Evolutionary conservation across 2,113 vertebrate species (phyloP), one percentile per base, ranked within the genome.

Genomic region (Propithecus coquereli): DNA sequence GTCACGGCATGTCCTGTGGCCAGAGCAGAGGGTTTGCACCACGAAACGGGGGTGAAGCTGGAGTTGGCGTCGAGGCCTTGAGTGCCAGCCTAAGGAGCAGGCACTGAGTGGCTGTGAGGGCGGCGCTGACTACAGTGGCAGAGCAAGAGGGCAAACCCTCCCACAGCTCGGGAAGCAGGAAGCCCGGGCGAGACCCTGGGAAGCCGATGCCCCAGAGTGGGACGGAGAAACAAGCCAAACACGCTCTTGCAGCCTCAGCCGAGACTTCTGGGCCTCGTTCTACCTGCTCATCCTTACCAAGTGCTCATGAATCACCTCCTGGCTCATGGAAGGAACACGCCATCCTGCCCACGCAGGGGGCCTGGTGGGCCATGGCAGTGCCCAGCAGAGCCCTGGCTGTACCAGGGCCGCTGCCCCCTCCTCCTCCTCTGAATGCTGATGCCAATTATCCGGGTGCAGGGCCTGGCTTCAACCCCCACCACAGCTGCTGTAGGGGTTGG

Each of bases 401-500:
- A 4, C 25, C 25, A 1, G 52, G 45, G 65, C 71, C 18, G 2
- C 13, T 45, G 8, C 2, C 30, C 43, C 23, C 73, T 32, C 63
- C 13, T 8, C 30, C n/a, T 32, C 18, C 30, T 50, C 61, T 8
- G 6, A 54, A 25, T 0, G 0, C 63, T 81, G 57, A 43, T 12
- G 43, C 40, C 2, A 4, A 14, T n/a, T 73, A 17, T 57, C 11
- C 11, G 50, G 22, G 12, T 2, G 0, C 18, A 7, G 13, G 1
- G 68, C 52, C 43, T 18, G n/a, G 13, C 11, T 43, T 13, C 54
- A 0, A 76, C 12, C 22, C 50, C 14, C 14, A 34, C 74, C 0
- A 40, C 0, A 0, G 63, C 37, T 8, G 6, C 52, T n/a, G 34
- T 13, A 17, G 4, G 22, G 16, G 0, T 0, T 1, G 14, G 17